Base-by-base conservation (phyloP, 1,140 invertebrate genomes). In the Drosophila guanche region DNA sequence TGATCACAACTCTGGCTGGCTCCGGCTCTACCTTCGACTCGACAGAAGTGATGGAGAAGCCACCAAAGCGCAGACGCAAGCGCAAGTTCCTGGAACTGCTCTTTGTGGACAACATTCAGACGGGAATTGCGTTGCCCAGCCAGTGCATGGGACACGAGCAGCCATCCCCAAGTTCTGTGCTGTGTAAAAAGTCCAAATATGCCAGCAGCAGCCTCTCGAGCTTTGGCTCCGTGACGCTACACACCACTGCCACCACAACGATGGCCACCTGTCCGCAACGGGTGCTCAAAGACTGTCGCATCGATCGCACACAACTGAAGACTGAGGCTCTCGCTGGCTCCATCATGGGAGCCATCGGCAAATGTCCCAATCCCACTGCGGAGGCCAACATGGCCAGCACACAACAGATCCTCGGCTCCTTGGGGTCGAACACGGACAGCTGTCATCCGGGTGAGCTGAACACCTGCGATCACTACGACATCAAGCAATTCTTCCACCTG, bases 401-500 rank as follows among this genome's bases (percentile, higher is more conserved):
- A 6, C 10, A 37, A 12, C 10, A 37, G 33, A 12, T 12, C 3
- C 10, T 12, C 10, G 8, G 29, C 27, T 29, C 46, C 25, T 16
- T 23, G 14, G 46, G 46, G 6, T 5, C 7, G 56, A 47, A 12
- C 14, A 14, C 4, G 22, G 88, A 90, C 47, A 45, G 29, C 8
- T 89, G 88, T 43, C 89, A 90, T 79, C 88, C 88, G 22, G 60
- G 65, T 41, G 79, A 79, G 57, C 78, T 66, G 2, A 90, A 85
- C 40, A 79, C 66, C 78, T 89, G 89, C 56, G 90, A 91, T 73
- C 90, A 91, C 48, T 91, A 91, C 47, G 90, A 91, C 45, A 91
- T 91, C 63, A 90, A 91, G 69, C 75, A 91, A 62, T 91, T 91
- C 77, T 91, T 91, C 58, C 86, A 75, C 48, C 79, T 91, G 47